Conservation (phyloP, 2,888 invertebrate species). For the Choreutis nemorana region DNA sequence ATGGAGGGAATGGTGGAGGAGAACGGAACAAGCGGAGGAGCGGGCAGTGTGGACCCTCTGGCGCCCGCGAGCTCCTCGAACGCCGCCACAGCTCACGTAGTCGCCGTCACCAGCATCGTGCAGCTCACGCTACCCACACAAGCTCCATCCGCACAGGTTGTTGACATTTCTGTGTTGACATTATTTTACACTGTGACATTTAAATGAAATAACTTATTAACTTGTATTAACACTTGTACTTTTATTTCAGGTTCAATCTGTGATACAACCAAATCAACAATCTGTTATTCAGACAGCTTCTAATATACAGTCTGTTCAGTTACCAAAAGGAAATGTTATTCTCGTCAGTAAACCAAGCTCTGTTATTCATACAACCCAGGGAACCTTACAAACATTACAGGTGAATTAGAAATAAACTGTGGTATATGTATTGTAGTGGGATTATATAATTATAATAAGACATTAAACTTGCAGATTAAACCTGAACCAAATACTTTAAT, state of each 20-base stretch:
- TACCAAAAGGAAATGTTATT: slow-evolving; percentile 89
- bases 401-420: slow-evolving; percentile 39
- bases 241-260: slow-evolving; percentile 70
- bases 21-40: slow-evolving; percentile 70
- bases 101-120: slow-evolving; percentile 79
- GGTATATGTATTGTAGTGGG: not conserved
- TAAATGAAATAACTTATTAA: not conserved
- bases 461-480: slow-evolving; percentile 56
- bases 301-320: slow-evolving; percentile 80
- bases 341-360: slow-evolving; percentile 90
- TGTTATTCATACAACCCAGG: slow-evolving; percentile 91
- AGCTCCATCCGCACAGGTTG: slow-evolving; percentile 74
- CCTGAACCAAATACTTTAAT: slow-evolving; percentile 68
- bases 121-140: slow-evolving; percentile 81
- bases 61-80: slow-evolving; percentile 33
- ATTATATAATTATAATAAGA: slow-evolving; percentile 2
- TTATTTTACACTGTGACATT: not conserved
- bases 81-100: slow-evolving; percentile 42
- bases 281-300: slow-evolving; percentile 95
- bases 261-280: slow-evolving; percentile 95
- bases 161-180: slow-evolving; percentile 1
- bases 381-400: slow-evolving; percentile 86
- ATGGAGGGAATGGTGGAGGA: slow-evolving; percentile 96
- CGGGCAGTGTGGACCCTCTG: slow-evolving; percentile 44
- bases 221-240: slow-evolving; percentile 5